A percentile compares a stretch with the other conserved stretches of the same genome.
phyloP scores from a whole-genome alignment of 2,113 vertebrate species.

The Melierax canorus region DNA sequence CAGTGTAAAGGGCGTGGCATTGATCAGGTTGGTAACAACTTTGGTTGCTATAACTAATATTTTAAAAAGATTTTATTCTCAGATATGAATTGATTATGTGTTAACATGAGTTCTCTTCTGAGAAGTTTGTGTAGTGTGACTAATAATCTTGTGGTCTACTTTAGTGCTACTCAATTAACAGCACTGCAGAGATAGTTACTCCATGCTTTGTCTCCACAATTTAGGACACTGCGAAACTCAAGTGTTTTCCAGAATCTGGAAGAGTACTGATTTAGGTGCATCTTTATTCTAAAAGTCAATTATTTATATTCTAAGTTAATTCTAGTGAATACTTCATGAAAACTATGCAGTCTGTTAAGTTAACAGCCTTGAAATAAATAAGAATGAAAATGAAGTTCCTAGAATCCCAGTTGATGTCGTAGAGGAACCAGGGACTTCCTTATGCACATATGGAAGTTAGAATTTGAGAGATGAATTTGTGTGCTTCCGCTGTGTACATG shows the following conservation, averaged over 20 bases:
- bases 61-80: background rate
- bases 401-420: background rate
- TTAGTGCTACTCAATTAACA: background rate
- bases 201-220: background rate
- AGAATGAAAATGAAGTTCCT: background rate
- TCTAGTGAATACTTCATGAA: background rate
- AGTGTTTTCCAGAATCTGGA: background rate
- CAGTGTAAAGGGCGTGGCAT: slow-evolving; percentile 98
- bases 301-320: background rate
- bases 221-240: background rate
- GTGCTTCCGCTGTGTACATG: background rate
- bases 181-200: background rate
- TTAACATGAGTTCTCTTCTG: rapidly evolving
- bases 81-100: background rate
- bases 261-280: background rate
- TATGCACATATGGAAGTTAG: background rate
- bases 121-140: background rate
- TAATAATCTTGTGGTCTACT: background rate
- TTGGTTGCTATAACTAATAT: background rate
- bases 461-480: background rate
- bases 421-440: background rate
- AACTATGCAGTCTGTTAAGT: background rate
- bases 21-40: slow-evolving; percentile 85
- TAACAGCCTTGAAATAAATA: background rate
- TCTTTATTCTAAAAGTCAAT: background rate